Evolutionary conservation across 1,140 invertebrate species (phyloP).

Genomic region (Atta texana): DNA sequence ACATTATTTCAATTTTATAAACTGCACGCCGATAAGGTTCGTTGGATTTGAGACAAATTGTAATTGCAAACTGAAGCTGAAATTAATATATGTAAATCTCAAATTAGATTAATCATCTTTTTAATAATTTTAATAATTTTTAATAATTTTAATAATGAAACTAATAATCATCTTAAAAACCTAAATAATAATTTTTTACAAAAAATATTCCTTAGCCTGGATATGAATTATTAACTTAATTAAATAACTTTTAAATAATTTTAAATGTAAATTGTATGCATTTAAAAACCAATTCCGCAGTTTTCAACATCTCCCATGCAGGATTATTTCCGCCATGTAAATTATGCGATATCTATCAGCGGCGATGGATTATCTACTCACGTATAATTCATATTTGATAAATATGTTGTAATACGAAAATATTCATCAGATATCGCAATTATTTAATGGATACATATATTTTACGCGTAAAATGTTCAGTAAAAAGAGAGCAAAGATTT

Average conservation of each 20-base stretch:
- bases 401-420: background rate
- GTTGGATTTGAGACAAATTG: too few relatives aligned
- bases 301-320: background rate
- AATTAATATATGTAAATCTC: too few relatives aligned
- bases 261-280: background rate
- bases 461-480: background rate
- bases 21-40: too few relatives aligned
- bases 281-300: background rate
- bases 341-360: background rate
- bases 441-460: background rate
- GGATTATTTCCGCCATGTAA: background rate
- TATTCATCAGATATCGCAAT: background rate
- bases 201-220: too few relatives aligned
- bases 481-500: background rate
- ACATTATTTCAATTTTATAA: too few relatives aligned
- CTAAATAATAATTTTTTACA: too few relatives aligned
- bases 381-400: background rate
- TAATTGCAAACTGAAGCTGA: too few relatives aligned
- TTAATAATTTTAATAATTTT: too few relatives aligned
- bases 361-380: slow-evolving; percentile 15
- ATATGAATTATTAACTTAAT: too few relatives aligned
- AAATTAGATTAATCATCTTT: too few relatives aligned
- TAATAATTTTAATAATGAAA: too few relatives aligned
- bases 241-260: background rate
- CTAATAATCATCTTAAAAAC: too few relatives aligned